These are phyloP conservation scores for Chrysomallon squamiferum DNA, from an alignment of 1,140 invertebrate genomes.

Conservation along the genomic window DNA sequence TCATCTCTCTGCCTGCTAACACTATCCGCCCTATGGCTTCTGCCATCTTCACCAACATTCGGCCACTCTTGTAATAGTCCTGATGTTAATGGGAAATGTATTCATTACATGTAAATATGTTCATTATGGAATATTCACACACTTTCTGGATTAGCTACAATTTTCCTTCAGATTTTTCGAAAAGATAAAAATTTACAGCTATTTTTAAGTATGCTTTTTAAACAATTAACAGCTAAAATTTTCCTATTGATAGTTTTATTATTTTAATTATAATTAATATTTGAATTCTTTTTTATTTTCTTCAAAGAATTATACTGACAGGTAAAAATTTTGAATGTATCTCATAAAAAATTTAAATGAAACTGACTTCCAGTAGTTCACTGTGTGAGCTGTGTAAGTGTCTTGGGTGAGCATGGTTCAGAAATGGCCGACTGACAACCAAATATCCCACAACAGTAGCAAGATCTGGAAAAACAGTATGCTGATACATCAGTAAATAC, in stretches of 20 bases:
- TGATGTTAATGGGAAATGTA: slow-evolving; percentile 58
- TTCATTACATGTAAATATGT: background rate
- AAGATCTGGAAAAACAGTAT: slow-evolving; percentile 74
- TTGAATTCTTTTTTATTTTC: too few relatives aligned
- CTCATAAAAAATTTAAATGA: too few relatives aligned
- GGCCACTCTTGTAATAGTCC: slow-evolving; percentile 93
- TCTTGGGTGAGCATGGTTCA: slow-evolving; percentile 68
- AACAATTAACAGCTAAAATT: too few relatives aligned
- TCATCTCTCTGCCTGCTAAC: slow-evolving; percentile 91
- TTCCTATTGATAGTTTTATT: too few relatives aligned
- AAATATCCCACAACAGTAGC: slow-evolving; percentile 95
- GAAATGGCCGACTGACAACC: slow-evolving; percentile 93
- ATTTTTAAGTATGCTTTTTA: too few relatives aligned
- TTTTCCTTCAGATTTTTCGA: too few relatives aligned
- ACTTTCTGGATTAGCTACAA: background rate
- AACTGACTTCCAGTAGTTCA: slow-evolving; percentile 73
- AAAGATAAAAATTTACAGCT: too few relatives aligned
- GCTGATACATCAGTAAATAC: background rate
- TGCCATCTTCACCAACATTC: slow-evolving; percentile 96
- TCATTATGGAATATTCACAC: background rate
- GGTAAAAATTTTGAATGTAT: too few relatives aligned
- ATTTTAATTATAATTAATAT: too few relatives aligned
- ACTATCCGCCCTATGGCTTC: slow-evolving; percentile 95
- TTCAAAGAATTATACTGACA: too few relatives aligned
- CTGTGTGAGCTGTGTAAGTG: slow-evolving; percentile 68